phyloP scores from a whole-genome alignment of 2,797 vertebrate genomes.

The Enteromius mattozi region DNA sequence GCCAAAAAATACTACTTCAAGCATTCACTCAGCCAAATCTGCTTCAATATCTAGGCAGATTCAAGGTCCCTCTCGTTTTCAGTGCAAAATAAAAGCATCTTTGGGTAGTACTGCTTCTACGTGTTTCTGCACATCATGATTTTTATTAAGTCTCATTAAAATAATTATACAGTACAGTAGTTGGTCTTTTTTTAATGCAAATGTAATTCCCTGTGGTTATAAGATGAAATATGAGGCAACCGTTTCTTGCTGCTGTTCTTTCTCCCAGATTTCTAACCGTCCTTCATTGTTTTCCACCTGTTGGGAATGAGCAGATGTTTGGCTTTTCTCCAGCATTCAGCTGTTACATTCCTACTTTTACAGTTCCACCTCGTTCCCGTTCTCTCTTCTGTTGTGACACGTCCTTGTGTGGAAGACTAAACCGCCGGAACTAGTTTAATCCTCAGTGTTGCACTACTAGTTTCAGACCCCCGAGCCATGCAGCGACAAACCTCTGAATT shows the following conservation, averaged over 20 bases:
- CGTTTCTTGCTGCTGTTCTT: no score
- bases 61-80: background rate
- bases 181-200: background rate
- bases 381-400: slow-evolving; percentile 1
- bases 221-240: background rate
- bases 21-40: background rate
- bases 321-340: slow-evolving; percentile 2
- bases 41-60: background rate
- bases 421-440: slow-evolving; percentile 17
- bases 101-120: background rate
- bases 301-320: background rate
- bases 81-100: background rate
- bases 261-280: background rate
- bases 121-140: background rate
- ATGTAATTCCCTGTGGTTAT: background rate
- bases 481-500: background rate
- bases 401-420: background rate
- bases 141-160: background rate
- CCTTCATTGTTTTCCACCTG: background rate
- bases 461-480: background rate
- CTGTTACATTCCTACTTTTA: slow-evolving; percentile 15
- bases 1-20: no score
- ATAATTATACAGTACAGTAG: background rate
- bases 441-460: background rate
- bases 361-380: background rate